phyloP scores from a whole-genome alignment of 2,888 invertebrate species.

The Dryobotodes eremita region DNA sequence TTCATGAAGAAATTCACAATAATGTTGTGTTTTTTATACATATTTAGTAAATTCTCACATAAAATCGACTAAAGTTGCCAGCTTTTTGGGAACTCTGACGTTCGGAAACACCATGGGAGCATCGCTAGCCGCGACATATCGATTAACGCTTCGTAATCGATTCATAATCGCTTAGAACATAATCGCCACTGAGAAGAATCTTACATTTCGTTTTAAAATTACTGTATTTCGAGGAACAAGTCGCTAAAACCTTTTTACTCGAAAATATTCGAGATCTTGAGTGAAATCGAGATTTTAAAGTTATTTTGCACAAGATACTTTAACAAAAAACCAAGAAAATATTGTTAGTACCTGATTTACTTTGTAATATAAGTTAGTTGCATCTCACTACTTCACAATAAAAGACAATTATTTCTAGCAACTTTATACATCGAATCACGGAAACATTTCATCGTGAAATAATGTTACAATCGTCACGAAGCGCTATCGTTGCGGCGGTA shows the following conservation, averaged over 20 bases:
- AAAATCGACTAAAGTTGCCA: conserved; percentile 73
- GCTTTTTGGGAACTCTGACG: conserved; percentile 71
- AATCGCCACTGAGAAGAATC: conserved; percentile 37
- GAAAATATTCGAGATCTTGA: conserved; percentile 47
- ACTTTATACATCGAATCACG: neutral
- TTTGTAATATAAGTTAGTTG: neutral
- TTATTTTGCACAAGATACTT: neutral
- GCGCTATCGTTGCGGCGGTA: conserved; percentile 50
- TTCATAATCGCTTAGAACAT: conserved; percentile 36
- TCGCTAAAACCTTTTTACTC: conserved; percentile 13
- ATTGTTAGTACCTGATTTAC: neutral
- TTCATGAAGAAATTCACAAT: conserved; percentile 47
- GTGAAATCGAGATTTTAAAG: conserved; percentile 15
- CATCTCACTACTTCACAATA: neutral
- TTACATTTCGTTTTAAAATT: neutral
- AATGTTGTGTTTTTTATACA: conserved; percentile 21
- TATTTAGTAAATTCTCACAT: conserved; percentile 63
- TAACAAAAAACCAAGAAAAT: neutral
- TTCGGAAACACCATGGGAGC: conserved; percentile 81
- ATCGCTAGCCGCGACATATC: conserved; percentile 68
- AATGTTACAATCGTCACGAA: conserved; percentile 46
- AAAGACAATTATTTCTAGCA: conserved; percentile 28
- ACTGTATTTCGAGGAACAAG: conserved; percentile 36
- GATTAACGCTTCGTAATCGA: conserved; percentile 62
- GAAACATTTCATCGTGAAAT: neutral